Evolutionary conservation across 2,888 invertebrate species (phyloP).

Genomic region (Drosophila multiciliata): DNA sequence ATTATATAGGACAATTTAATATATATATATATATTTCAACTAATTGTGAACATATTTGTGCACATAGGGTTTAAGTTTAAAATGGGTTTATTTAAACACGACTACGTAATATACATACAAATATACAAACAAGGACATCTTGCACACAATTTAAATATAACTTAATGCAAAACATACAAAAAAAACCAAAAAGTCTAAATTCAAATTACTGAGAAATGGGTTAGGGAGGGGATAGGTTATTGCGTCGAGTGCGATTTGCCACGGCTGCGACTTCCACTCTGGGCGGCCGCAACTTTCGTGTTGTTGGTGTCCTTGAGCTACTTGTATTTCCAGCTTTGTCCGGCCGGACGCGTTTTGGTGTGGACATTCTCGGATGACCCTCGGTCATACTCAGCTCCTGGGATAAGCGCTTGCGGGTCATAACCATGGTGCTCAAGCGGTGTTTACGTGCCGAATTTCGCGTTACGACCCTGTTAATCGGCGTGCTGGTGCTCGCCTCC

Average conservation of each 20-base stretch:
- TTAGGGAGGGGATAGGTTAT: constrained; percentile 5
- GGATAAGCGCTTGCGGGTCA: constrained; percentile 81
- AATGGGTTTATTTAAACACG: constrained; percentile 36
- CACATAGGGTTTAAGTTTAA: constrained; percentile 6
- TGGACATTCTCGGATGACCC: constrained; percentile 48
- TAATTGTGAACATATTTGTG: neutral
- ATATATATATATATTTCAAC: neutral
- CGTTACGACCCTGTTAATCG: constrained; percentile 53
- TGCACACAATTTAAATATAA: constrained; percentile 15
- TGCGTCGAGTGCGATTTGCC: constrained; percentile 28
- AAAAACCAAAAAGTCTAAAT: constrained; percentile 11
- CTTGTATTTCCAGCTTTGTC: constrained; percentile 25
- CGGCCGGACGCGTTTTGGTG: constrained; percentile 58
- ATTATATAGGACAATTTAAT: neutral
- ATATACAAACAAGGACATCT: constrained; percentile 40
- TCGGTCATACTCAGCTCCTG: constrained; percentile 67
- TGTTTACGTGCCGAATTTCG: constrained; percentile 70
- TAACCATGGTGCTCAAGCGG: constrained; percentile 59
- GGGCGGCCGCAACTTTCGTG: constrained; percentile 2
- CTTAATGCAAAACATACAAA: constrained; percentile 28
- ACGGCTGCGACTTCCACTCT: constrained; percentile 3
- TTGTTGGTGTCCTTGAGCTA: constrained; percentile 3
- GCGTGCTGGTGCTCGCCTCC: constrained; percentile 25
- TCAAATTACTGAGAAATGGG: constrained; percentile 16
- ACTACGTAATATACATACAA: constrained; percentile 36